These are phyloP conservation scores for Kobus ellipsiprymnus DNA, from an alignment of 2,113 vertebrate species.

Conservation along the genomic window DNA sequence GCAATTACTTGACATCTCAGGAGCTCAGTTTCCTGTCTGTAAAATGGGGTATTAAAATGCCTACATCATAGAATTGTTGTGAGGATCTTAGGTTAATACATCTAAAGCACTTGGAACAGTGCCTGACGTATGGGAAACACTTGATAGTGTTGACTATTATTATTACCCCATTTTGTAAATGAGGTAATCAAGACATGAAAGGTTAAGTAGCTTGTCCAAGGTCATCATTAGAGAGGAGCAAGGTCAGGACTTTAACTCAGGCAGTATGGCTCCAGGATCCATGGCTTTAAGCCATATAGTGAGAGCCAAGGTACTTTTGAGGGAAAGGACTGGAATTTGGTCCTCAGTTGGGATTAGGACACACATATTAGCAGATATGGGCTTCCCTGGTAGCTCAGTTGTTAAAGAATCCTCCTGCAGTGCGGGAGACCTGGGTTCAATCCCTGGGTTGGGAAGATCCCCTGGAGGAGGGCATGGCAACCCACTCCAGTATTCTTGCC, in stretches of 20 bases:
- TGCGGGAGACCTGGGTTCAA: fast-evolving
- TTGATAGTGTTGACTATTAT: not conserved
- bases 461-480: not conserved
- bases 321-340: not conserved
- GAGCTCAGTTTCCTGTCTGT: not conserved
- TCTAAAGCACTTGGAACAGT: not conserved
- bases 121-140: not conserved
- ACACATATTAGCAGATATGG: not conserved
- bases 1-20: not conserved
- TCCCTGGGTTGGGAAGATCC: not conserved
- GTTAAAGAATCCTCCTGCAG: not conserved
- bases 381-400: not conserved
- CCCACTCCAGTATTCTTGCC: not conserved
- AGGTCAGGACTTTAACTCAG: not conserved
- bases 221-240: not conserved
- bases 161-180: not conserved
- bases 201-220: not conserved
- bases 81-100: not conserved
- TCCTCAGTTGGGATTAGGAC: not conserved
- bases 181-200: not conserved
- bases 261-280: not conserved
- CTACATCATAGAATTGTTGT: not conserved
- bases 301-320: not conserved
- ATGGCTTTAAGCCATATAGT: not conserved
- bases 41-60: not conserved